phyloP scores from a whole-genome alignment of 2,113 vertebrate species.

The Copsychus sechellarum region DNA sequence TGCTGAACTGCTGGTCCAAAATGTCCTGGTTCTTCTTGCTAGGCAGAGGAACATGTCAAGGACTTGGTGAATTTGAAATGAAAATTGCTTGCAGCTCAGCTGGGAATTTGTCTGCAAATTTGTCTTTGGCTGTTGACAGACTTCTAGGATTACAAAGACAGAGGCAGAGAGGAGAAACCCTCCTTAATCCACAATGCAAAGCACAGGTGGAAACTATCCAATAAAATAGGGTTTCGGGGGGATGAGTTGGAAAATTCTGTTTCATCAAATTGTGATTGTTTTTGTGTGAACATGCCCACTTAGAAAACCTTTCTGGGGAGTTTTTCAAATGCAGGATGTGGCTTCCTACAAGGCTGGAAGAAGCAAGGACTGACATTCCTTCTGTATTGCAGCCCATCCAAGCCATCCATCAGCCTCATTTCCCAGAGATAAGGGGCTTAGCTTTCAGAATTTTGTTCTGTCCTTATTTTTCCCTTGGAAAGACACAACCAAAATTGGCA shows the following conservation, averaged over 20 bases:
- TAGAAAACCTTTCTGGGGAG: neutral
- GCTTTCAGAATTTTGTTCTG: neutral
- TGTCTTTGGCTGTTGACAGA: neutral
- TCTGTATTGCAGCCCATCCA: neutral
- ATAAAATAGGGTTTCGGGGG: neutral
- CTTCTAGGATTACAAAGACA: neutral
- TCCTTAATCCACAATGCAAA: constrained; percentile 21
- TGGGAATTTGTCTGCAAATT: constrained; percentile 24
- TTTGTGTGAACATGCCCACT: neutral
- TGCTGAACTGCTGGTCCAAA: constrained; percentile 17
- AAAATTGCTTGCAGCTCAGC: constrained; percentile 43
- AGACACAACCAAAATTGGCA: neutral
- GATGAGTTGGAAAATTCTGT: neutral
- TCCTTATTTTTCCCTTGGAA: neutral
- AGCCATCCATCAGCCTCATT: neutral
- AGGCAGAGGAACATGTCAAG: neutral
- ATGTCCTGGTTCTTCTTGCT: neutral
- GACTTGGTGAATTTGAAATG: constrained; percentile 10
- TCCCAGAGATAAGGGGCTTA: neutral
- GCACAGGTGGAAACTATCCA: neutral
- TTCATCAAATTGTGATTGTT: neutral
- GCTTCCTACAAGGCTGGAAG: neutral
- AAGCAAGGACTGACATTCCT: neutral
- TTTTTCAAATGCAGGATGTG: neutral
- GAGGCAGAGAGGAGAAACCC: constrained; percentile 3